Evolutionary conservation across 2,888 invertebrate genomes (phyloP).

Genomic region (Temnothorax rugatulus): DNA sequence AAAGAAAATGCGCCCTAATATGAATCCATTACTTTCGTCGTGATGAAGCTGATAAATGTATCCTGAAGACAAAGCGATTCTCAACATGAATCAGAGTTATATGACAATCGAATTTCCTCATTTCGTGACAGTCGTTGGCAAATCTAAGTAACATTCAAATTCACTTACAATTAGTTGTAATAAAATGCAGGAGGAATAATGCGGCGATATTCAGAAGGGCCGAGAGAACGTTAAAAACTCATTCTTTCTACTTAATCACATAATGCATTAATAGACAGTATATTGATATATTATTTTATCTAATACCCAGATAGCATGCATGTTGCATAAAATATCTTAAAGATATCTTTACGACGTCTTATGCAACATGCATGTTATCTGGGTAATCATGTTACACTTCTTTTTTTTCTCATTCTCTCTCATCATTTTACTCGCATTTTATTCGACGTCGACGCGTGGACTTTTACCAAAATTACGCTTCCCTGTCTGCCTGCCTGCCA

Average conservation of each 20-base stretch:
- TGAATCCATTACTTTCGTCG: conserved; percentile 45
- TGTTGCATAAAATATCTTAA: too few species aligned
- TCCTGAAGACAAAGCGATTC: conserved; percentile 31
- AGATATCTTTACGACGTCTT: too few species aligned
- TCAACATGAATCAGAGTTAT: conserved; percentile 16
- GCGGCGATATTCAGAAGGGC: background rate
- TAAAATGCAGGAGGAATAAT: background rate
- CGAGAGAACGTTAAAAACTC: conserved; percentile 45
- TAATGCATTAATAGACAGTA: background rate
- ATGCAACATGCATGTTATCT: too few species aligned
- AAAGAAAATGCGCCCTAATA: conserved; percentile 42
- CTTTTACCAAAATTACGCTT: conserved; percentile 68
- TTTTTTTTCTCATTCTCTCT: background rate
- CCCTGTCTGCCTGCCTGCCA: conserved; percentile 24
- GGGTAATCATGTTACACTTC: conserved; percentile 58
- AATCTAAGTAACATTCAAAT: conserved; percentile 27
- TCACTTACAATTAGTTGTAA: background rate
- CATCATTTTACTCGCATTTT: conserved; percentile 56
- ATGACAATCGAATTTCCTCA: conserved; percentile 27
- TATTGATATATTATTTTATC: conserved; percentile 60
- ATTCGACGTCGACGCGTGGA: conserved; percentile 28
- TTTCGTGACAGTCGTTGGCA: conserved; percentile 4
- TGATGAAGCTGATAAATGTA: conserved; percentile 45
- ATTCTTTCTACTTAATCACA: conserved; percentile 34
- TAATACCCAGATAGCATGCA: too few species aligned